Conservation (phyloP, 1,140 invertebrate species). For the Panulirus ornatus region DNA sequence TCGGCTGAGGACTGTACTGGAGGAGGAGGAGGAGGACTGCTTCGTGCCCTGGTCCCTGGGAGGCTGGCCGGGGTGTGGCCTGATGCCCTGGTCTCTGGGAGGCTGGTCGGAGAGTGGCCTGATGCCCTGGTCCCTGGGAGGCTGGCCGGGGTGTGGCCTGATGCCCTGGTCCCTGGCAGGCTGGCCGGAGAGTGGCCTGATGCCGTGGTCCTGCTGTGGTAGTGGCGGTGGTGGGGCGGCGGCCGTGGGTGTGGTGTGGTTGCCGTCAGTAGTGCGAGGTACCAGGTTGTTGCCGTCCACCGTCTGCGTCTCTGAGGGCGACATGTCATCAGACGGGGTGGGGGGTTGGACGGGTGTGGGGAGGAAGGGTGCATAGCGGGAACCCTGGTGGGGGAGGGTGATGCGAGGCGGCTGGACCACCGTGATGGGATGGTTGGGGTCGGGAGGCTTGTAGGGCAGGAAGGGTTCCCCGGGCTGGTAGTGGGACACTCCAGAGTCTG, state of each 20-base stretch:
- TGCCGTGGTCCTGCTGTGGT: neutral
- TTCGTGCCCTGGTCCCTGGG: constrained; percentile 18
- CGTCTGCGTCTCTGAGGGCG: constrained; percentile 24
- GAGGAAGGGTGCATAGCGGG: neutral
- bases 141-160: neutral
- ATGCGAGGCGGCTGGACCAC: constrained; percentile 43
- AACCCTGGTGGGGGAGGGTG: neutral
- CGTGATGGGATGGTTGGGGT: constrained; percentile 62
- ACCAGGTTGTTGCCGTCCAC: neutral
- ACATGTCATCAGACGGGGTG: neutral
- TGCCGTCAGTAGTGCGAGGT: neutral
- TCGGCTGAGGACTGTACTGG: neutral
- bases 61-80: constrained; percentile 21
- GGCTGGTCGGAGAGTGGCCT: neutral
- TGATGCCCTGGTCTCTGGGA: neutral
- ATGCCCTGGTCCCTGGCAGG: neutral
- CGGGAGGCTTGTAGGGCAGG: constrained; percentile 62
- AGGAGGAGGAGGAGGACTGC: neutral
- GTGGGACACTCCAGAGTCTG: constrained; percentile 66
- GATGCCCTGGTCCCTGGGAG: neutral
- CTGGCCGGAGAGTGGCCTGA: neutral
- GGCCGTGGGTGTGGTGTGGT: no score
- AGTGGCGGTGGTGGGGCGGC: neutral
- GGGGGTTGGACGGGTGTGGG: neutral
- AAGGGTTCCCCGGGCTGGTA: constrained; percentile 70